Evolutionary conservation across 2,888 invertebrate genomes (phyloP).

Genomic region (Nemurella pictetii): DNA sequence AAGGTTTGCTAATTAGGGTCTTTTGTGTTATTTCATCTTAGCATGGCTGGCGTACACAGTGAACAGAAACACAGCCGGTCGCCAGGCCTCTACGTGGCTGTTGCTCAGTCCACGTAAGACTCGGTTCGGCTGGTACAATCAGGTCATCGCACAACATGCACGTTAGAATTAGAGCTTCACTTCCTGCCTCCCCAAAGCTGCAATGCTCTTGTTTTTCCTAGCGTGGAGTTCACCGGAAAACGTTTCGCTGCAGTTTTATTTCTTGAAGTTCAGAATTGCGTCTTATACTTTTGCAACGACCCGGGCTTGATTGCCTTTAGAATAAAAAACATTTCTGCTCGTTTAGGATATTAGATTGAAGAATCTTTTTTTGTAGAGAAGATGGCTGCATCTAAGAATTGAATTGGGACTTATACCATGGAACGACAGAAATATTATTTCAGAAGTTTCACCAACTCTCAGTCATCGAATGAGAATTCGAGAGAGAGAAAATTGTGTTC

Average conservation of each 20-base stretch:
- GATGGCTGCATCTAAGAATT: not conserved
- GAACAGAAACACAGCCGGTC: not conserved
- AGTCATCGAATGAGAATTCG: not conserved
- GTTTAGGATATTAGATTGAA: not conserved
- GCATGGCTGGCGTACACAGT: not conserved
- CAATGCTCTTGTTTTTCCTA: not conserved
- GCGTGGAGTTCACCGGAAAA: not conserved
- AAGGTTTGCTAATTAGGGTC: constrained; percentile 15
- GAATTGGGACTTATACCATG: not conserved
- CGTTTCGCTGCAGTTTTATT: not conserved
- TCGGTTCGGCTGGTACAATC: not conserved
- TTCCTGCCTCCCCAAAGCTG: not conserved
- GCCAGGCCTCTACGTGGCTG: not conserved
- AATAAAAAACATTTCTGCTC: not conserved
- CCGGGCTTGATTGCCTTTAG: not conserved
- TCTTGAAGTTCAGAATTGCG: not conserved
- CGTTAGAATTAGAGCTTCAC: not conserved
- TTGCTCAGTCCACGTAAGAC: not conserved
- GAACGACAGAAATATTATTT: not conserved
- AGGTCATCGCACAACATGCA: not conserved
- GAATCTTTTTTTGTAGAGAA: not conserved
- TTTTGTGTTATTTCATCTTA: constrained; percentile 12
- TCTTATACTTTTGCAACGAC: not conserved
- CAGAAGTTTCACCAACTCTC: not conserved
- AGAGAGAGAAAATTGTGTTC: not conserved